Evolutionary conservation across 2,888 invertebrate genomes (phyloP).

Genomic region (Argyresthia goedartella): DNA sequence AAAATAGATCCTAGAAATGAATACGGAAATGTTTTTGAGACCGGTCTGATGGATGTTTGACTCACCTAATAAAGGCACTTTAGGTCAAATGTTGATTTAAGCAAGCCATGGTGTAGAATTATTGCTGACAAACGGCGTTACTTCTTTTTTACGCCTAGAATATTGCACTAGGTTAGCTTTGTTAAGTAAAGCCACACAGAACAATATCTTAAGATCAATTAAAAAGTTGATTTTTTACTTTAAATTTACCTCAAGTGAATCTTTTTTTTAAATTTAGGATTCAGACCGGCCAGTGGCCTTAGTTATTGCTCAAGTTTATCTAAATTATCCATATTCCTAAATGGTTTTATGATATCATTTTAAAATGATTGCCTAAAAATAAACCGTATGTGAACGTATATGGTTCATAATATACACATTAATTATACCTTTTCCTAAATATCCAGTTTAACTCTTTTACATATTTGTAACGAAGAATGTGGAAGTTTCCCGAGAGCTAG

Average conservation of each 20-base stretch:
- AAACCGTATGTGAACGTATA: too few species aligned
- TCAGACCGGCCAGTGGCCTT: constrained; percentile 52
- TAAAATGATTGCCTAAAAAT: too few species aligned
- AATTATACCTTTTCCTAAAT: neutral
- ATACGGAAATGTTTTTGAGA: constrained; percentile 9
- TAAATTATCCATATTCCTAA: neutral
- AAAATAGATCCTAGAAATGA: constrained; percentile 14
- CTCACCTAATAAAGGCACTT: constrained; percentile 62
- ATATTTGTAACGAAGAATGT: neutral
- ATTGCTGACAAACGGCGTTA: neutral
- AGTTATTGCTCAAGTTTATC: constrained; percentile 41
- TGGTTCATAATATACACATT: too few species aligned
- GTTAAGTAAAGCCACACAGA: too few species aligned
- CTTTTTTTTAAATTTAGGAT: too few species aligned
- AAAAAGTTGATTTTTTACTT: too few species aligned
- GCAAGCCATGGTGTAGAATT: neutral
- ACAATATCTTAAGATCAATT: too few species aligned
- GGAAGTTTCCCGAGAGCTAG: constrained; percentile 14
- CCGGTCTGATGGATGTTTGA: constrained; percentile 43
- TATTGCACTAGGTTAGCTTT: neutral
- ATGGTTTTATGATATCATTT: too few species aligned
- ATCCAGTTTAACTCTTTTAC: neutral
- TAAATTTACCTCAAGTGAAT: too few species aligned
- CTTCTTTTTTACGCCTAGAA: neutral
- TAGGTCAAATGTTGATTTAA: constrained; percentile 28